phyloP scores from a whole-genome alignment of 2,888 invertebrate genomes.

The Silvanus unidentatus region DNA sequence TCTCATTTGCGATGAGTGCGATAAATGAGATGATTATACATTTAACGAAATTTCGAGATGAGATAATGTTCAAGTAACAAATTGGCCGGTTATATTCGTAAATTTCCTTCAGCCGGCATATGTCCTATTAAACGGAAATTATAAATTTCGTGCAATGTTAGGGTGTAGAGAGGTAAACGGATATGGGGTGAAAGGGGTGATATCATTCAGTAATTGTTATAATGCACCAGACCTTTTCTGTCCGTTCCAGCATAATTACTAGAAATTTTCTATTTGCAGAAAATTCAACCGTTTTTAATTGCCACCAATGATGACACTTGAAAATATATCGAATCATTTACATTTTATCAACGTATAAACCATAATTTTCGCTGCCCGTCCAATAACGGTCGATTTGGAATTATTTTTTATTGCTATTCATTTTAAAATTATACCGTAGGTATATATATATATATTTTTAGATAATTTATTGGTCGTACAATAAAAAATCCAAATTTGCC shows the following conservation, averaged over 20 bases:
- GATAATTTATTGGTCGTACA: no score
- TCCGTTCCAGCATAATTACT: no score
- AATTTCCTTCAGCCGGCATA: conserved; percentile 31
- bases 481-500: no score
- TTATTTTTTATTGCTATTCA: no score
- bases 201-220: conserved; percentile 23
- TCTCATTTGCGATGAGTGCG: conserved; percentile 8
- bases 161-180: conserved; percentile 10
- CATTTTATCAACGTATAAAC: neutral
- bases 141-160: conserved; percentile 26
- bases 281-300: no score
- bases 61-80: conserved; percentile 28
- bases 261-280: no score
- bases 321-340: neutral
- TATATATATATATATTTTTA: no score
- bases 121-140: conserved; percentile 35
- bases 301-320: no score
- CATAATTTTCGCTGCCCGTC: neutral
- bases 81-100: conserved; percentile 33
- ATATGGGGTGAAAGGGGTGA: conserved; percentile 17
- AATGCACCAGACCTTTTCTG: no score
- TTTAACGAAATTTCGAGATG: conserved; percentile 2
- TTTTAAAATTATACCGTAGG: no score
- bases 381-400: no score
- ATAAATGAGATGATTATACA: no score